Base-by-base conservation (phyloP, 1,140 invertebrate genomes). In the Mesaphorura yosii region DNA sequence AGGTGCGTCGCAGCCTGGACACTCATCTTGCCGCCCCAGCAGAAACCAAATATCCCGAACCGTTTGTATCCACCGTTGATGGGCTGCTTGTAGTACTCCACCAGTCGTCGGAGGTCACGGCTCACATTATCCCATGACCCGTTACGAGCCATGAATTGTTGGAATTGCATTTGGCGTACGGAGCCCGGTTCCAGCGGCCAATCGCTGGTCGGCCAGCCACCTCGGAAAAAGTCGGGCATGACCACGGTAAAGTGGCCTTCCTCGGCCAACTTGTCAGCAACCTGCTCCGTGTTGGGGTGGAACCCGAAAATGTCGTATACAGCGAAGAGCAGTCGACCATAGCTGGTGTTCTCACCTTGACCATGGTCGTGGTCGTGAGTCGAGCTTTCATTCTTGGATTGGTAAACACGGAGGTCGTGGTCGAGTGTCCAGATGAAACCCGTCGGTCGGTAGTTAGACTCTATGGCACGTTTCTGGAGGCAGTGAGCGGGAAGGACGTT, bases 41-140 rank as follows among this genome's bases (percentile, higher is more conserved):
- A 61, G 25, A 61, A 55, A 48, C 55, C 55, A 51, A 57, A 57
- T 3, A 61, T 51, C 4, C 59, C 59, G 22, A 62, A 42, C 14
- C 4, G 31, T 12, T 15, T 42, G 3, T 14, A 34, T 25, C 48
- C 53, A 2, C 41, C 2, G 1, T 22, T 40, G n/a, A n/a, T n/a
- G n/a, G n/a, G n/a, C n/a, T n/a, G n/a, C 26, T 59, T 42, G 38
- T 55, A 59, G 38, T 44, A 34, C 12, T 39, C 23, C 2, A 53
- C 22, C 10, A 58, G 31, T 2, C 6, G 23, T 5, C 3, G 2
- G 22, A 59, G 1, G 34, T 55, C 57, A 2, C 26, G 20, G 20
- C 39, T 20, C 22, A 51, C 47, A 20, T 40, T 48, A 2, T 42
- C 19, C 53, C 50, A 60, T 15, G 15, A 27, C 3, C 37, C 46